phyloP scores from a whole-genome alignment of 2,113 vertebrate genomes.

The Manacus vitellinus region DNA sequence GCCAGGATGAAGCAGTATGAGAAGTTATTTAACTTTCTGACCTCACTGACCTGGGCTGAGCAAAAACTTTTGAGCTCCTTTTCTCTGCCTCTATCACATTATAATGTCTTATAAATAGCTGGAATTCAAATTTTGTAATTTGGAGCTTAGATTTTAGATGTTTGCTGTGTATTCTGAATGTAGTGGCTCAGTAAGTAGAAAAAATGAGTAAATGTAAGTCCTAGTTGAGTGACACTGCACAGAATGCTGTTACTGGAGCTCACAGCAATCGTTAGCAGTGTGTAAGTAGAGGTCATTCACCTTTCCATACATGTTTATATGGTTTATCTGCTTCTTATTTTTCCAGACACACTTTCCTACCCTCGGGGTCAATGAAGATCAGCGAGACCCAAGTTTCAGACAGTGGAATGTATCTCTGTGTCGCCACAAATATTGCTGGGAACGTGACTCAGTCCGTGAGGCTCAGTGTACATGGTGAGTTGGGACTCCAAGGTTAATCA shows the following conservation, averaged over 20 bases:
- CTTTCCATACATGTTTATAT: not conserved
- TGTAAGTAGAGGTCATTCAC: not conserved
- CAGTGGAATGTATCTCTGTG: constrained; percentile 88
- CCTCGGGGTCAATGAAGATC: constrained; percentile 94
- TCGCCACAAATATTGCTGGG: constrained; percentile 95
- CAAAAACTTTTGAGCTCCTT: not conserved
- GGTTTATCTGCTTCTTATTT: constrained; percentile 30
- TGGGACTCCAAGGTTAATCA: not conserved
- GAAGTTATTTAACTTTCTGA: not conserved
- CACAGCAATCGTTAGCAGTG: not conserved
- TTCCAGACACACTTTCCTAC: constrained; percentile 87
- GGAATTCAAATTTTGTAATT: not conserved
- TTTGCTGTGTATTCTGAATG: not conserved
- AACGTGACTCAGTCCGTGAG: constrained; percentile 86
- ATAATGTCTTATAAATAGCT: not conserved
- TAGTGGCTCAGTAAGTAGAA: not conserved
- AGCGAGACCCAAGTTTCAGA: constrained; percentile 85
- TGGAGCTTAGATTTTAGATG: not conserved
- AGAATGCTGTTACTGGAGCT: not conserved
- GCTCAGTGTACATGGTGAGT: constrained; percentile 88
- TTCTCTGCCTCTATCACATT: not conserved
- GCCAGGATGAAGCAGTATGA: not conserved
- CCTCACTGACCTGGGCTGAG: not conserved
- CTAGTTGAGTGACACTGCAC: not conserved
- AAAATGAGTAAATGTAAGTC: not conserved